Evolutionary conservation across 2,888 invertebrate genomes (phyloP).

Genomic region (Linnaemya vulpina): DNA sequence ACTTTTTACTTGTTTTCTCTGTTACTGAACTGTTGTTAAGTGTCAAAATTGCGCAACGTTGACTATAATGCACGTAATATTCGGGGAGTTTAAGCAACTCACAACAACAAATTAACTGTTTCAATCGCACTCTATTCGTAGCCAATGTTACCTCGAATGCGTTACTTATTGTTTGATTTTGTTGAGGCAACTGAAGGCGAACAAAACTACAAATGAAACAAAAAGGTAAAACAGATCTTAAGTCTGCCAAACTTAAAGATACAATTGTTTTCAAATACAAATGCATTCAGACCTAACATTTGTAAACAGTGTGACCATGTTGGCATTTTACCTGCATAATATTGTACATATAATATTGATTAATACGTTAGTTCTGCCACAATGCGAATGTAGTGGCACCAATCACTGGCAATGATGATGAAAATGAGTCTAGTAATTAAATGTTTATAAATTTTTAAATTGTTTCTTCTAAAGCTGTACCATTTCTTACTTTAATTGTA

Average conservation of each 20-base stretch:
- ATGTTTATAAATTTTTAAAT: too few species aligned
- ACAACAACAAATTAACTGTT: constrained; percentile 5
- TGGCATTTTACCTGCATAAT: too few species aligned
- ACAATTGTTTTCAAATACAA: neutral
- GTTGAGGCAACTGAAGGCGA: constrained; percentile 26
- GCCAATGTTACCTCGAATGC: constrained; percentile 53
- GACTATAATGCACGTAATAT: constrained; percentile 33
- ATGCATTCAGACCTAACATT: neutral
- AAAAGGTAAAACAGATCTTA: constrained; percentile 19
- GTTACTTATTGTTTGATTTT: constrained; percentile 18
- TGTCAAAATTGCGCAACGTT: constrained; percentile 67
- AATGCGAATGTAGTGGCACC: too few species aligned
- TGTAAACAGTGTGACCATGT: too few species aligned
- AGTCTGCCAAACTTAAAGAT: neutral
- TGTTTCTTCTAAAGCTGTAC: too few species aligned
- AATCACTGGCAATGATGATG: too few species aligned
- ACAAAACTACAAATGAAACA: constrained; percentile 1
- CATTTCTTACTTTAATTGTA: too few species aligned
- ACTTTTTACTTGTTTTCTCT: constrained; percentile 45
- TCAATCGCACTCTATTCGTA: neutral
- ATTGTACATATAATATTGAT: too few species aligned
- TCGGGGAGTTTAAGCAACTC: constrained; percentile 31
- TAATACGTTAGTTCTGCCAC: too few species aligned
- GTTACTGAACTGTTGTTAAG: constrained; percentile 64
- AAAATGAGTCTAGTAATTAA: too few species aligned